These are phyloP conservation scores for Mormyrops boulengeri DNA, from an alignment of 2,797 vertebrate species.

Conservation along the genomic window DNA sequence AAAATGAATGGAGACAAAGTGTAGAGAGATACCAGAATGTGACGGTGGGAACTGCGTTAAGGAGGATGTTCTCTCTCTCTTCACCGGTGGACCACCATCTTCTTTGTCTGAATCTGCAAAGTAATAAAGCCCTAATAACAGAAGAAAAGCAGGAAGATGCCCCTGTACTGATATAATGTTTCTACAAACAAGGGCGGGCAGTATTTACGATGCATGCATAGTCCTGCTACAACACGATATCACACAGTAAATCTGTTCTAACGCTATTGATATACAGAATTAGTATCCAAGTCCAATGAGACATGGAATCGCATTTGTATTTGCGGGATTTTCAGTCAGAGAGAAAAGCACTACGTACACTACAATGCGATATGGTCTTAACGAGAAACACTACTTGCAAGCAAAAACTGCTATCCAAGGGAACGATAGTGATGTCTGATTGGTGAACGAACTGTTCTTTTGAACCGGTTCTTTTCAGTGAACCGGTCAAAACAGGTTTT, in stretches of 20 bases:
- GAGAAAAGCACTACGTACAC: not conserved
- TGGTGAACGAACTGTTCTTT: not conserved
- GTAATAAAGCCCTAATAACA: constrained; percentile 5
- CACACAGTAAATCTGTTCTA: not conserved
- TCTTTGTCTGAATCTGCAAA: constrained; percentile 87
- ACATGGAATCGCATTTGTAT: not conserved
- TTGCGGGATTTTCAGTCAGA: not conserved
- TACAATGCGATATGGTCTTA: not conserved
- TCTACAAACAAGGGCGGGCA: not conserved
- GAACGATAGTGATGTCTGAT: not conserved
- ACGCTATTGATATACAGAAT: not conserved
- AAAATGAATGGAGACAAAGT: not conserved
- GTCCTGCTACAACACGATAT: not conserved
- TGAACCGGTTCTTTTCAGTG: not conserved
- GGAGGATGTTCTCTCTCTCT: constrained; percentile 91
- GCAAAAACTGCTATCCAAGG: not conserved
- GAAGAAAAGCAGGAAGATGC: not conserved
- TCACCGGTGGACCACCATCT: constrained; percentile 84
- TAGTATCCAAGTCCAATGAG: not conserved
- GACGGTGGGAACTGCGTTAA: constrained; percentile 84
- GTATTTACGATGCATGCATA: not conserved
- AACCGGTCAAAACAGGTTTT: not conserved
- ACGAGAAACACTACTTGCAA: not conserved
- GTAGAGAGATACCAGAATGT: constrained; percentile 74
- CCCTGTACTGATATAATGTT: not conserved